A percentile compares a stretch with the other conserved stretches of the same genome.
phyloP scores from a whole-genome alignment of 2,888 invertebrate species.

The Polylopha cassiicola region DNA sequence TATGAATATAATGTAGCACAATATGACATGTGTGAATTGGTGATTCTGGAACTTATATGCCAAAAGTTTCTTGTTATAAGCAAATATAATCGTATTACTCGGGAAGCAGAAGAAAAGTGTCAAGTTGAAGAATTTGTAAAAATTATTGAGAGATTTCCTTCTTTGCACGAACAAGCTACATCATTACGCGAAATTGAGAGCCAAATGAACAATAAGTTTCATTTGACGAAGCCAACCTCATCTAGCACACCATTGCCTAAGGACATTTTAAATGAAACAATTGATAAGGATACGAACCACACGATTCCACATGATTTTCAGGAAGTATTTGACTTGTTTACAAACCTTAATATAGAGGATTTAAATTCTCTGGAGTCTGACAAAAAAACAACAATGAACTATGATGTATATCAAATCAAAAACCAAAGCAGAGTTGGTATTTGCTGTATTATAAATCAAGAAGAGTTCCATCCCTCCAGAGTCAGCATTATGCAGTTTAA shows the following conservation, averaged over 20 bases:
- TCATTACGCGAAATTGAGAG: constrained; percentile 44
- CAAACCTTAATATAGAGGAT: constrained; percentile 38
- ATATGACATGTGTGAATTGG: constrained; percentile 54
- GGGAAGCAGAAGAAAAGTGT: constrained; percentile 30
- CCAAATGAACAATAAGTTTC: constrained; percentile 31
- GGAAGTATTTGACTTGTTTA: constrained; percentile 40
- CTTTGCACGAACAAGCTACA: constrained; percentile 38
- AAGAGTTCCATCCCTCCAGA: constrained; percentile 57
- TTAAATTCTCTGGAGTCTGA: constrained; percentile 43
- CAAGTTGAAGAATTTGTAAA: constrained; percentile 43
- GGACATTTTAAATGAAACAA: constrained; percentile 24
- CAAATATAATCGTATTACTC: constrained; percentile 30
- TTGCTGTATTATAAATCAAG: constrained; percentile 65
- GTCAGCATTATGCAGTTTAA: constrained; percentile 43
- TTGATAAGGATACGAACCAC: constrained; percentile 25
- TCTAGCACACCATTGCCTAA: constrained; percentile 25
- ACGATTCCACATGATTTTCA: constrained; percentile 32
- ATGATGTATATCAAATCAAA: constrained; percentile 50
- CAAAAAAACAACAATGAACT: constrained; percentile 30
- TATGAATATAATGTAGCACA: constrained; percentile 48
- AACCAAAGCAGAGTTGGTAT: constrained; percentile 53
- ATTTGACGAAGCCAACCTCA: not conserved
- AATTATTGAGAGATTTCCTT: constrained; percentile 50
- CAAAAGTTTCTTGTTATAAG: constrained; percentile 50
- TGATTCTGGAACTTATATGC: constrained; percentile 59